These are phyloP conservation scores for Agrochola lota DNA, from an alignment of 2,888 invertebrate genomes.

Conservation along the genomic window DNA sequence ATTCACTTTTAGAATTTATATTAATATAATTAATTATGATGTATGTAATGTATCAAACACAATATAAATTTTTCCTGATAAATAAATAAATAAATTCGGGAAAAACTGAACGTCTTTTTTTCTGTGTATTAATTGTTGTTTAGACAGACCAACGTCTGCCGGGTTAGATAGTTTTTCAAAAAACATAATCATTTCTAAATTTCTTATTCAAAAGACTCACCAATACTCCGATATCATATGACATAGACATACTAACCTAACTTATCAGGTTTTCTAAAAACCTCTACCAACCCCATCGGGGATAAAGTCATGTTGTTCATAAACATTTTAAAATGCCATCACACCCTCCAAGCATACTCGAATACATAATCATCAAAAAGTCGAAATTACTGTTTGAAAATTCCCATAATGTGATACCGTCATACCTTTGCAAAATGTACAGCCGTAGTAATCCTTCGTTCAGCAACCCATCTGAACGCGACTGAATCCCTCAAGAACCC, in stretches of 20 bases:
- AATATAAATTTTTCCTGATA: too few relatives aligned
- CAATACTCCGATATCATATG: background rate
- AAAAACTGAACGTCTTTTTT: too few relatives aligned
- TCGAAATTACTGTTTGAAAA: conserved; percentile 46
- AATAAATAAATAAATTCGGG: too few relatives aligned
- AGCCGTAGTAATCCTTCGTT: conserved; percentile 50
- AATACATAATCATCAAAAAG: conserved; percentile 17
- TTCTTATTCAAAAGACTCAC: background rate
- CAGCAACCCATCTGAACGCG: conserved; percentile 25
- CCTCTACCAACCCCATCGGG: background rate
- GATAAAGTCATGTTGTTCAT: background rate
- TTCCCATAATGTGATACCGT: conserved; percentile 15
- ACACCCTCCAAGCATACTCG: conserved; percentile 1
- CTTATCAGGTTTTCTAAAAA: background rate
- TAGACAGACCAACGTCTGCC: too few relatives aligned
- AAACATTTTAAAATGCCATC: conserved; percentile 25
- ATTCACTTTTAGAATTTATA: too few relatives aligned
- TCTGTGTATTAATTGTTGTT: too few relatives aligned
- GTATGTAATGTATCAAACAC: too few relatives aligned
- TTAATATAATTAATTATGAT: too few relatives aligned
- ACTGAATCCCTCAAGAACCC: conserved; percentile 48
- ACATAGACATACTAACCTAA: background rate
- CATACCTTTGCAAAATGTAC: conserved; percentile 32
- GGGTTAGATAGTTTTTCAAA: too few relatives aligned
- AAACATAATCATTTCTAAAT: background rate